A percentile compares a stretch with the other conserved stretches of the same genome.
phyloP scores from a whole-genome alignment of 2,888 invertebrate species.

The Dorcus parallelipipedus region DNA sequence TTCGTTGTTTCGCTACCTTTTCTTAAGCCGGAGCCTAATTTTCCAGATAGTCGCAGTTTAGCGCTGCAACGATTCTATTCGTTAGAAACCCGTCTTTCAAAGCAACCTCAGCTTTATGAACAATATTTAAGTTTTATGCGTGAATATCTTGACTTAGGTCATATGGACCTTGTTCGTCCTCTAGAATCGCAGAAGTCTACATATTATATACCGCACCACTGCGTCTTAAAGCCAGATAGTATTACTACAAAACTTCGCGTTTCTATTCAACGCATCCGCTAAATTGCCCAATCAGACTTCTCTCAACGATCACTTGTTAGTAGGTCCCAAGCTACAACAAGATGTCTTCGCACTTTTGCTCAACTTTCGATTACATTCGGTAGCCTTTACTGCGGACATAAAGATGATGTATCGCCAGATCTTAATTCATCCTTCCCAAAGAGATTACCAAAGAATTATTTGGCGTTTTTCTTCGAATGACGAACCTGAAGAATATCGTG shows the following conservation, averaged over 20 bases:
- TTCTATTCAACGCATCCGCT: slow-evolving; percentile 8
- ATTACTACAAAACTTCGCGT: neutral
- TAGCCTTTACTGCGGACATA: slow-evolving; percentile 17
- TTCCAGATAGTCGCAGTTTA: neutral
- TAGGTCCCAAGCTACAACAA: slow-evolving; percentile 6
- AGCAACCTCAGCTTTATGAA: neutral
- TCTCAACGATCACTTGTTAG: slow-evolving; percentile 10
- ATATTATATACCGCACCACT: neutral
- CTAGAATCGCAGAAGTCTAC: neutral
- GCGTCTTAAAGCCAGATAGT: neutral
- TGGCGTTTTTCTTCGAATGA: slow-evolving; percentile 2
- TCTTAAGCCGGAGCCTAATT: neutral
- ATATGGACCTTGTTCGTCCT: neutral
- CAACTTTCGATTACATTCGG: slow-evolving; percentile 9
- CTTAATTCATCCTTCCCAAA: neutral
- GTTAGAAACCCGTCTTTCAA: neutral
- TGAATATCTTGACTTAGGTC: neutral
- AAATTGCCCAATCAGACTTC: neutral
- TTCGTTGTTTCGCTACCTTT: neutral
- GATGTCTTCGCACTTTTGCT: slow-evolving; percentile 12
- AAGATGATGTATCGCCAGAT: slow-evolving; percentile 18
- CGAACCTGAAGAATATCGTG: slow-evolving; percentile 1
- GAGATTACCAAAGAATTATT: slow-evolving; percentile 11
- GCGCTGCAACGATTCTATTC: neutral
- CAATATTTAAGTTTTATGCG: neutral